Evolutionary conservation across 2,888 invertebrate species (phyloP).

Genomic region (Ommatoiulus sabulosus): DNA sequence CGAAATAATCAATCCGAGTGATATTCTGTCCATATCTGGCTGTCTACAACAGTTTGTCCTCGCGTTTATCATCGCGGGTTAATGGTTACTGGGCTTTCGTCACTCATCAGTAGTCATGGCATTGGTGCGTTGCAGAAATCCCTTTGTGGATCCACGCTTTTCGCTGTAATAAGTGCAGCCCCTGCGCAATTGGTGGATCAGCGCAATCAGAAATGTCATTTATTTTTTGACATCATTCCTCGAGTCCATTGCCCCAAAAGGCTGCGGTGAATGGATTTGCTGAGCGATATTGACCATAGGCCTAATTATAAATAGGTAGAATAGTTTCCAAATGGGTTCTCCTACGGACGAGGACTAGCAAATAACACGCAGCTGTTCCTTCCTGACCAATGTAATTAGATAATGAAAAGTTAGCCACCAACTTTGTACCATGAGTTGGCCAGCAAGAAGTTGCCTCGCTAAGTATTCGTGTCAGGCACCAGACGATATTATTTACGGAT

Average conservation of each 20-base stretch:
- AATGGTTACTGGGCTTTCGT: conserved; percentile 2
- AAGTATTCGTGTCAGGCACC: background rate
- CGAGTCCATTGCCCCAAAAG: background rate
- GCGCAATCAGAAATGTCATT: conserved; percentile 39
- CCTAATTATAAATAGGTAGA: conserved; percentile 35
- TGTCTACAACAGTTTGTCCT: background rate
- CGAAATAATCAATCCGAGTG: background rate
- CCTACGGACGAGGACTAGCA: background rate
- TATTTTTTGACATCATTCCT: conserved; percentile 45
- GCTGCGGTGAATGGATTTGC: background rate
- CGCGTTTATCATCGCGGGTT: conserved; percentile 10
- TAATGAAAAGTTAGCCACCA: background rate
- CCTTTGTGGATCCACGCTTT: background rate
- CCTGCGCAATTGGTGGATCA: background rate
- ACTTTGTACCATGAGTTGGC: background rate
- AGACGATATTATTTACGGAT: background rate
- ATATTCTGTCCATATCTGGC: background rate
- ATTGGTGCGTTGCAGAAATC: conserved; percentile 5
- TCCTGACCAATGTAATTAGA: background rate
- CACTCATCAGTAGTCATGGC: conserved; percentile 47
- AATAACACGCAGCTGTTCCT: conserved; percentile 5
- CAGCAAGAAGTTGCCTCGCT: background rate
- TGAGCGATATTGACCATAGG: background rate
- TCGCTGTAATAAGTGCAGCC: background rate
- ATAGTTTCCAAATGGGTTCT: background rate